Evolutionary conservation across 2,888 invertebrate species (phyloP).

Genomic region (Omphaloscelis lunosa): DNA sequence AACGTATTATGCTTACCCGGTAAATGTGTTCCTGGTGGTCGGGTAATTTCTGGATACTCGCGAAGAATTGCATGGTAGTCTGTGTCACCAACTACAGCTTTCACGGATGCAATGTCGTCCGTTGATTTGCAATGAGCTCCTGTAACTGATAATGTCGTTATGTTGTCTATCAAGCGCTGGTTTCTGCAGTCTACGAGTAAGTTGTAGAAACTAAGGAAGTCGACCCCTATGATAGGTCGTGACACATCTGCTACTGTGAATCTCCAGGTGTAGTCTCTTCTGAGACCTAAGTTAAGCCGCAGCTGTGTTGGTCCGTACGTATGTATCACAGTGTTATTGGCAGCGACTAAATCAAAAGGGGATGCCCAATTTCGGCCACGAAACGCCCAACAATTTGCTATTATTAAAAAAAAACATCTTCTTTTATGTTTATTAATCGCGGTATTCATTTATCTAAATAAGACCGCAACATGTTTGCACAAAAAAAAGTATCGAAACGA

Average conservation of each 20-base stretch:
- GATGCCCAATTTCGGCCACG: too few relatives aligned
- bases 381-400: too few relatives aligned
- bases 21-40: background rate
- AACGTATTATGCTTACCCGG: background rate
- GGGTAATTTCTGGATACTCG: background rate
- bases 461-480: too few relatives aligned
- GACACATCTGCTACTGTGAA: constrained; percentile 73
- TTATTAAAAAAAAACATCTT: too few relatives aligned
- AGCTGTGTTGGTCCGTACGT: background rate
- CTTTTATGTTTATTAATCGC: too few relatives aligned
- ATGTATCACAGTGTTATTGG: constrained; percentile 69
- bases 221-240: constrained; percentile 73
- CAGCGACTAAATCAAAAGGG: constrained; percentile 71
- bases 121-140: background rate
- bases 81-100: background rate
- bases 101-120: background rate
- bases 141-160: background rate
- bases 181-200: constrained; percentile 54
- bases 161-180: constrained; percentile 55
- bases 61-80: background rate
- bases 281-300: too few relatives aligned
- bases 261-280: constrained; percentile 56
- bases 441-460: too few relatives aligned
- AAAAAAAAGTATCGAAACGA: too few relatives aligned
- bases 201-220: constrained; percentile 71